Conservation (phyloP, 2,113 vertebrate genomes). For the Serinus canaria region DNA sequence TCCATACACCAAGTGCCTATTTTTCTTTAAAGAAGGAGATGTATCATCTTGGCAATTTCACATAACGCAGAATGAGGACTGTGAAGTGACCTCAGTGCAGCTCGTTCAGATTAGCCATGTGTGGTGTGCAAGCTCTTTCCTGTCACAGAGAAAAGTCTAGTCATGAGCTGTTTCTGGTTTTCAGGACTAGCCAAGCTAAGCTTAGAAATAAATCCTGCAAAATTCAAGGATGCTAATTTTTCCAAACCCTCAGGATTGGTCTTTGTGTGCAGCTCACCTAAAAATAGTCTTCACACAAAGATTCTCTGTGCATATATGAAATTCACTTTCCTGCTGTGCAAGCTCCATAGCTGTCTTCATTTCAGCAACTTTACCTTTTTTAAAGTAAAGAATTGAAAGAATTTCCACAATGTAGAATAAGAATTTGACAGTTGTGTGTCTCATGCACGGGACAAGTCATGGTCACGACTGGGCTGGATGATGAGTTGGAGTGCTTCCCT, state of each 20-base stretch:
- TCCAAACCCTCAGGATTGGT: not conserved
- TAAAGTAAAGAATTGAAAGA: not conserved
- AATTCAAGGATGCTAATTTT: not conserved
- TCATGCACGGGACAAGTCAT: not conserved
- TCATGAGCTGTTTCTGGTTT: not conserved
- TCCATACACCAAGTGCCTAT: not conserved
- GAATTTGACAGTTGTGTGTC: not conserved
- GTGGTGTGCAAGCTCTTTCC: not conserved
- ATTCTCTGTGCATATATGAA: not conserved
- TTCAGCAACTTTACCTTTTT: not conserved
- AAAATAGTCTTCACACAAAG: not conserved
- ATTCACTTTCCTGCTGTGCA: not conserved
- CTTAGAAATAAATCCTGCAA: not conserved
- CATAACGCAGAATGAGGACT: not conserved
- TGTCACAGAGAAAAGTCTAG: not conserved
- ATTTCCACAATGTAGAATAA: not conserved
- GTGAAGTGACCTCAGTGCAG: not conserved
- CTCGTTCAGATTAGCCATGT: not conserved
- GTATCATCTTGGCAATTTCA: not conserved
- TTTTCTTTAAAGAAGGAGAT: not conserved
- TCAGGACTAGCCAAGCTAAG: not conserved
- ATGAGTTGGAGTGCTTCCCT: not conserved
- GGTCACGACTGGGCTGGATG: not conserved
- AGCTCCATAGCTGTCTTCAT: not conserved
- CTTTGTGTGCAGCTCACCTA: not conserved